phyloP scores from a whole-genome alignment of 2,113 vertebrate genomes.

The Hoplias malabaricus region DNA sequence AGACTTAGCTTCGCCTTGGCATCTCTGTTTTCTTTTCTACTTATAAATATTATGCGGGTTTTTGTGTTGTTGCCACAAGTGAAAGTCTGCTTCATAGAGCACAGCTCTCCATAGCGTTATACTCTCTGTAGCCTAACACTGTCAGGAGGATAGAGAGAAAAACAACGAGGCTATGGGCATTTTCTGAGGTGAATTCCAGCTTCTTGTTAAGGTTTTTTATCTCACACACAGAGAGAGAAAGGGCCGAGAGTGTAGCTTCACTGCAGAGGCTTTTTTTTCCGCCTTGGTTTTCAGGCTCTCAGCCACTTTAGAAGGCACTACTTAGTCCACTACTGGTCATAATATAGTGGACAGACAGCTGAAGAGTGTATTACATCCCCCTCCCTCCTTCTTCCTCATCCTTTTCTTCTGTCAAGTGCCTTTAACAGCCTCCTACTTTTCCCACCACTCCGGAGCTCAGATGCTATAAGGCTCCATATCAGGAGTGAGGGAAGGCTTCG shows the following conservation, averaged over 20 bases:
- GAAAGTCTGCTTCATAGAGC: slow-evolving; percentile 41
- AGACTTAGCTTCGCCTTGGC: slow-evolving; percentile 34
- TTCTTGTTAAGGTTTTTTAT: too few relatives aligned
- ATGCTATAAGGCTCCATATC: background rate
- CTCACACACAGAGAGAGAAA: too few relatives aligned
- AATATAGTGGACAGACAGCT: background rate
- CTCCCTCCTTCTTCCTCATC: background rate
- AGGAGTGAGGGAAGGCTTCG: background rate
- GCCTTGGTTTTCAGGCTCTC: slow-evolving; percentile 68
- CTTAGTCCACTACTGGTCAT: background rate
- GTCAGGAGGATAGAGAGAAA: slow-evolving; percentile 50
- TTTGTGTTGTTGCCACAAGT: slow-evolving; percentile 37
- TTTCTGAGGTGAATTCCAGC: background rate
- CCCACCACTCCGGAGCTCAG: background rate
- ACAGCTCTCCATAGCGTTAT: slow-evolving; percentile 41
- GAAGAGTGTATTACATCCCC: background rate
- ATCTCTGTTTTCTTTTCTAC: background rate
- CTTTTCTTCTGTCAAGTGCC: background rate
- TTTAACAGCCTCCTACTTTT: background rate
- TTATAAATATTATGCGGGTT: slow-evolving; percentile 24
- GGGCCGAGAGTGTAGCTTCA: slow-evolving; percentile 45
- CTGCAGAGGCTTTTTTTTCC: slow-evolving; percentile 73
- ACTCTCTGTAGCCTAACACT: slow-evolving; percentile 60
- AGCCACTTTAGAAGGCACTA: background rate
- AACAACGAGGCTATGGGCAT: background rate